Evolutionary conservation across 2,888 invertebrate species (phyloP), one percentile per base, ranked within the genome.

Genomic region (Mechanitis mazaeus): DNA sequence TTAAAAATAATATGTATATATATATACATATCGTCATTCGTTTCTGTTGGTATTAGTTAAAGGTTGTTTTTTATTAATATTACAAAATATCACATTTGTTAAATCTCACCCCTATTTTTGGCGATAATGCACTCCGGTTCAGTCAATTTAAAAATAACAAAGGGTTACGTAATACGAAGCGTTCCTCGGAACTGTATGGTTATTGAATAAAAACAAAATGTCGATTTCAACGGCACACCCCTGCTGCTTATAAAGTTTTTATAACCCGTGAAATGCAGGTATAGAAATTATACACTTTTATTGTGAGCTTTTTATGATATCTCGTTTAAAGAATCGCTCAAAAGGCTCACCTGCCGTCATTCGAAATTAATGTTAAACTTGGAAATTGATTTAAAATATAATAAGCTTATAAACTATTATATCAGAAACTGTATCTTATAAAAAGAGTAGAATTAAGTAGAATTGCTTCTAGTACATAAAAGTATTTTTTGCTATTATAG

Each of bases 131-230:
- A 69, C 72, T 64, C 71, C 72, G 78, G 73, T 80, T 75, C 79
- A 79, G 77, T 79, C 81, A 78, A 84, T 83, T 83, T 81, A 74
- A 81, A 76, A 78, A 81, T 75, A 84, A 81, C 81, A 83, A 83
- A 80, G 77, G 79, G 74, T 79, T 75, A 75, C 71, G 79, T 76
- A 81, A 83, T 74, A 75, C 70, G 79, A 84, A 72, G 75, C 76
- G 71, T 75, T 71, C 72, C 72, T 79, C 74, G 74, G 78, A 77
- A 78, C 72, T 75, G 77, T 74, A 74, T 72, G 77, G 75, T 80
- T 80, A 81, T 83, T 83, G 79, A 83, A 83, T 79, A 81, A 83
- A 80, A 83, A 83, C 80, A 80, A 76, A 79, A 79, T 77, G 76
- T 76, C 74, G 76, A 79, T 79, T 74, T 73, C 71, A 74, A 72